Evolutionary conservation across 2,888 invertebrate genomes (phyloP).

Genomic region (Chaetoderma sp.): DNA sequence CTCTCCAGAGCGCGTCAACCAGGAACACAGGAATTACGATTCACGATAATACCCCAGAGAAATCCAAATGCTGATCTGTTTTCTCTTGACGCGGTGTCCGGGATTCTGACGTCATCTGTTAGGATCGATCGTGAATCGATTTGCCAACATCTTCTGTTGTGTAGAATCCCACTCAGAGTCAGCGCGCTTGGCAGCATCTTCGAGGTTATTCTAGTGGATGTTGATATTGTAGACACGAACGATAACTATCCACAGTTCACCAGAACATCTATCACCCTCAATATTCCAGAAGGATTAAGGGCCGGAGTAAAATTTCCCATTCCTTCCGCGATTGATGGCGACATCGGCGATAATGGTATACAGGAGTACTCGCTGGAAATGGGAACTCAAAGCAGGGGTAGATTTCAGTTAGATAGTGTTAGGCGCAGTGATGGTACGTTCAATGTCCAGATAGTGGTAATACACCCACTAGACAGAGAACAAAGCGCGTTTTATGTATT

Average conservation of each 20-base stretch:
- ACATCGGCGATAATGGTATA: background rate
- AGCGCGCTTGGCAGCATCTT: background rate
- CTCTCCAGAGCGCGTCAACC: no score
- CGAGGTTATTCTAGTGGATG: background rate
- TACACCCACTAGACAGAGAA: background rate
- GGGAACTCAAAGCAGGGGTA: conserved; percentile 1
- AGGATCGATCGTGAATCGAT: background rate
- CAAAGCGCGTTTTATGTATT: background rate
- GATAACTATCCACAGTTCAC: background rate
- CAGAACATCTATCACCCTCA: background rate
- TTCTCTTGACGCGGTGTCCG: background rate
- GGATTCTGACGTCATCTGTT: background rate
- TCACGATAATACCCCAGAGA: background rate
- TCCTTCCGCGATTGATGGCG: background rate
- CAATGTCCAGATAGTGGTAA: background rate
- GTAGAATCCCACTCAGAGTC: background rate
- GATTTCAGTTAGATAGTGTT: background rate
- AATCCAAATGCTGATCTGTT: background rate
- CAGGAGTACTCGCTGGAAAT: background rate
- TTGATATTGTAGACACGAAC: background rate
- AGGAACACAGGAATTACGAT: background rate
- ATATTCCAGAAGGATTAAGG: background rate
- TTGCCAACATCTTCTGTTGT: background rate
- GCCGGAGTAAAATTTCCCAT: background rate
- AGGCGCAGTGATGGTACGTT: background rate